Base-by-base conservation (phyloP, 2,888 invertebrate species). In the Nycteola revayana region DNA sequence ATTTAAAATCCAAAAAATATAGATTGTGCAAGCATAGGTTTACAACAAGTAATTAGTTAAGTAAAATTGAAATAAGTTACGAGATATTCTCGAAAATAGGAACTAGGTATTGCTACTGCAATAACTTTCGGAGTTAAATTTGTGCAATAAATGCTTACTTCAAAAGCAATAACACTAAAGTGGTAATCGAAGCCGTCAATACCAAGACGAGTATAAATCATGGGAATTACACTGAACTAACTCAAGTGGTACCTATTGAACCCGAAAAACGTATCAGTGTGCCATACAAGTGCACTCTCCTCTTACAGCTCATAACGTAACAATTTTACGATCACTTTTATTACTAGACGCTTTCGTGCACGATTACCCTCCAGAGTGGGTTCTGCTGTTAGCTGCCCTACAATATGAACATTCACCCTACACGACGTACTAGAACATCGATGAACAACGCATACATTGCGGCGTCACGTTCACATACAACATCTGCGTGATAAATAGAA, bases 361-460 rank as follows among this genome's bases (percentile, higher is more conserved):
- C 87, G 86, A 88, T 87, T 87, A 88, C 87, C 86, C 87, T 81
- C 85, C 70, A 73, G 87, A 88, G 87, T 88, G 87, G 85, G 86
- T 87, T 88, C 86, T 79, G 87, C 85, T 88, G 87, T 88, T 85
- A 87, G 76, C 60, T 66, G 65, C 78, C 81, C 75, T 65, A 60
- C 56, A 66, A 70, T 65, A 62, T 58, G 67, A 64, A 59, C 71
- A 52, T 66, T 66, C 64, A 68, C 71, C 71, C 69, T 47, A 49
- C 53, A 38, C 45, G 41, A 45, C 29, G 33, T 26, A 35, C 60
- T 50, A 61, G 47, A 26, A 37, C 49, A 64, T 66, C 66, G 60
- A 50, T 29, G 11, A 27, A 36, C 42, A 31, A 34, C 42, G 27
- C 18, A 5, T 63, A 66, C 79, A 85, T 75, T 67, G 74, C 83